These are phyloP conservation scores for Amblyopsis rosae DNA, from an alignment of 2,113 vertebrate genomes.

Conservation along the genomic window DNA sequence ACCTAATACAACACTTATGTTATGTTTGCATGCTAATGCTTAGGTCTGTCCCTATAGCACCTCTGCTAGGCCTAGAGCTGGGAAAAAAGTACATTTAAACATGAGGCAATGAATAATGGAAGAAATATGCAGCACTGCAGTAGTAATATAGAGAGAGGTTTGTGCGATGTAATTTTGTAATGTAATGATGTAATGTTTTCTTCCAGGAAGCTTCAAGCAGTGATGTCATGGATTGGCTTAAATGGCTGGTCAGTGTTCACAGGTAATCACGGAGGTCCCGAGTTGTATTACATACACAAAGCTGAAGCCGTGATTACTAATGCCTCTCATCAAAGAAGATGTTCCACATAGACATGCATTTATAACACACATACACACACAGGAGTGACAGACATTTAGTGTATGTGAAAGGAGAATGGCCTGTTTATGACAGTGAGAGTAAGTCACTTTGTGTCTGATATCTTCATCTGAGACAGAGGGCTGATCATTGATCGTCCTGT, in stretches of 20 bases:
- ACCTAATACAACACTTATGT: too few relatives aligned
- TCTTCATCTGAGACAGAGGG: constrained; percentile 85
- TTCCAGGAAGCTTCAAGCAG: too few relatives aligned
- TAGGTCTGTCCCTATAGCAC: background rate
- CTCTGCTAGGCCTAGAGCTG: background rate
- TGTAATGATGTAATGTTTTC: too few relatives aligned
- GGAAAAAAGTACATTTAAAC: too few relatives aligned
- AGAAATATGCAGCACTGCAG: too few relatives aligned
- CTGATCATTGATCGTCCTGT: constrained; percentile 84
- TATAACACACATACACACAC: constrained; percentile 22
- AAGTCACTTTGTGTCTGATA: constrained; percentile 82
- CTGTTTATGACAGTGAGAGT: constrained; percentile 70
- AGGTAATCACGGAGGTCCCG: too few relatives aligned
- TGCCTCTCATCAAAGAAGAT: constrained; percentile 23
- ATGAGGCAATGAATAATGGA: too few relatives aligned
- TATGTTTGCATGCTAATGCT: background rate
- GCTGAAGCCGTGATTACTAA: background rate
- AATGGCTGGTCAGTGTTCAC: too few relatives aligned
- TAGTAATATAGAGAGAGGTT: too few relatives aligned
- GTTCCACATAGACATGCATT: constrained; percentile 29
- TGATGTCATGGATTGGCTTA: too few relatives aligned
- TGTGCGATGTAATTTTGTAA: too few relatives aligned
- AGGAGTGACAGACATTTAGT: constrained; percentile 9
- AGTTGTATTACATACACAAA: too few relatives aligned
- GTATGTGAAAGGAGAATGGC: constrained; percentile 32